phyloP scores from a whole-genome alignment of 2,888 invertebrate species.

The Alitta virens region DNA sequence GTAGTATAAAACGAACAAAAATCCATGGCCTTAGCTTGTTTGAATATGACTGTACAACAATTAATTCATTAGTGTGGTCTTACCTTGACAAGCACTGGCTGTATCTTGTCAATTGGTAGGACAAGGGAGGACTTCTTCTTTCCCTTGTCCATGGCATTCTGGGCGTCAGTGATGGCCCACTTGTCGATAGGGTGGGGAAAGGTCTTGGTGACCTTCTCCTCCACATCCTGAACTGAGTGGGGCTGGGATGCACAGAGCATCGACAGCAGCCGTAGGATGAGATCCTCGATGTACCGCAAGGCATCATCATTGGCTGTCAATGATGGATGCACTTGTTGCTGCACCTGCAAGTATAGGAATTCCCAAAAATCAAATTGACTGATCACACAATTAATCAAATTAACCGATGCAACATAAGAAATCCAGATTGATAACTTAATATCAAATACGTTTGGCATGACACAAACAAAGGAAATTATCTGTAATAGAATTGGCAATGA shows the following conservation, averaged over 20 bases:
- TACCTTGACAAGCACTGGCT: slow-evolving; percentile 78
- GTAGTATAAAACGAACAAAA: no score
- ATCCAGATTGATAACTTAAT: neutral
- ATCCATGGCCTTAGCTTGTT: no score
- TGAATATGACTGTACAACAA: no score
- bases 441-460: neutral
- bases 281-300: slow-evolving; percentile 84
- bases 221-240: slow-evolving; percentile 69
- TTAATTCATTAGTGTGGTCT: neutral
- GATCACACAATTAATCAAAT: neutral
- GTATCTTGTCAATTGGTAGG: slow-evolving; percentile 85
- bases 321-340: slow-evolving; percentile 65
- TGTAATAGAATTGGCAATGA: no score
- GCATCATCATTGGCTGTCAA: slow-evolving; percentile 75
- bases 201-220: slow-evolving; percentile 84
- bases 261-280: slow-evolving; percentile 80
- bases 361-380: neutral
- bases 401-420: no score
- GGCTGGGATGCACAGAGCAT: slow-evolving; percentile 73
- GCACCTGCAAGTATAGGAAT: slow-evolving; percentile 73
- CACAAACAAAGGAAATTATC: neutral
- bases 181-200: slow-evolving; percentile 94
- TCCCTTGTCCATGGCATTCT: slow-evolving; percentile 76
- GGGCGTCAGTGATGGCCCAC: slow-evolving; percentile 89
- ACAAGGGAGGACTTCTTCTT: slow-evolving; percentile 72